These are phyloP conservation scores for Lethocerus indicus DNA, from an alignment of 1,140 invertebrate species.

Conservation along the genomic window DNA sequence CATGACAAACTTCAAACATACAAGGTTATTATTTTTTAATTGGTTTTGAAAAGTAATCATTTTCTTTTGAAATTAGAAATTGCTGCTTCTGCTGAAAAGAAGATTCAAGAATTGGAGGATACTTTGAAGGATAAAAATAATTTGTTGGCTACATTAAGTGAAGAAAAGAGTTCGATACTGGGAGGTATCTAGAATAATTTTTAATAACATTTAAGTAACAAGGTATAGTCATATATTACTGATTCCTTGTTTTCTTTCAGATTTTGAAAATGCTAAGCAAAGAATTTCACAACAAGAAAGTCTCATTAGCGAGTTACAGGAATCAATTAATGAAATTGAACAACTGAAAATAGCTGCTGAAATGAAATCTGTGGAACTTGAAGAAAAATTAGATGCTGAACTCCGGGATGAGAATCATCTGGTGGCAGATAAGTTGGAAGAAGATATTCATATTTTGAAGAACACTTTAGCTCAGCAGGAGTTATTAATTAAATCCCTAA, in stretches of 20 bases:
- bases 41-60: no score
- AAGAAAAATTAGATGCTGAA: constrained; percentile 14
- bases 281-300: constrained; percentile 22
- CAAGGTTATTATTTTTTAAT: no score
- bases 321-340: constrained; percentile 19
- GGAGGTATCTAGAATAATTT: no score
- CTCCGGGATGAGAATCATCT: not conserved
- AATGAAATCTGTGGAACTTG: constrained; percentile 16
- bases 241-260: constrained; percentile 18
- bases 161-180: no score
- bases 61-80: no score
- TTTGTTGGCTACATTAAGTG: no score
- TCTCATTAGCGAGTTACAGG: constrained; percentile 23
- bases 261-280: constrained; percentile 25
- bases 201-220: no score
- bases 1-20: no score
- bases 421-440: constrained; percentile 3
- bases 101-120: no score
- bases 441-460: constrained; percentile 8
- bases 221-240: no score
- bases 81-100: no score
- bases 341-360: constrained; percentile 16
- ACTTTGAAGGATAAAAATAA: no score
- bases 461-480: not conserved
- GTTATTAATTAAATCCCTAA: constrained; percentile 6